Evolutionary conservation across 2,113 vertebrate species (phyloP).

Genomic region (Orcinus orca): DNA sequence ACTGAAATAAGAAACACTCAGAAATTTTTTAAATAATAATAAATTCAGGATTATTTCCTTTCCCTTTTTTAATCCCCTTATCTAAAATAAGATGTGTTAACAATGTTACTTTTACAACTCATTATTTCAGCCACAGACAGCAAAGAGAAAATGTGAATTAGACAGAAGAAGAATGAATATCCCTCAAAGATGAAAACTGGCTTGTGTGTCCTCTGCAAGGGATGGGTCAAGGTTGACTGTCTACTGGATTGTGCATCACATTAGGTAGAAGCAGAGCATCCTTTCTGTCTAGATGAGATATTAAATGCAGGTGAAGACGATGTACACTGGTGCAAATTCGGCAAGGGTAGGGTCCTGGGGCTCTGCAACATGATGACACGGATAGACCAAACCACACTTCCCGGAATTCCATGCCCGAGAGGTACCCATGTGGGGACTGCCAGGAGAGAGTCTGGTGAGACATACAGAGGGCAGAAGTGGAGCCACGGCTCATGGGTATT

Average conservation of each 20-base stretch:
- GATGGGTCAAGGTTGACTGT: fast-evolving
- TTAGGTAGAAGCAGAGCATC: background rate
- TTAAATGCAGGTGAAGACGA: background rate
- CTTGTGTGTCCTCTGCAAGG: no score
- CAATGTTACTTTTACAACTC: background rate
- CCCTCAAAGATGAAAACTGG: no score
- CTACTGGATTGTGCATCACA: fast-evolving
- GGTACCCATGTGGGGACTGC: background rate
- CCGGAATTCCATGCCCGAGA: background rate
- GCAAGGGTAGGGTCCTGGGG: no score
- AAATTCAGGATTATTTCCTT: background rate
- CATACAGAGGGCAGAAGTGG: background rate
- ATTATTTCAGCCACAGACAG: background rate
- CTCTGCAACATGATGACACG: fast-evolving
- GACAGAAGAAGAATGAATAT: background rate
- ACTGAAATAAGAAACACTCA: background rate
- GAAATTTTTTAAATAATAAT: background rate
- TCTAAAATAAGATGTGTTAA: background rate
- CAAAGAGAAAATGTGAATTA: background rate
- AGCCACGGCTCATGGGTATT: background rate
- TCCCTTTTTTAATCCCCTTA: background rate
- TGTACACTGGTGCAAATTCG: fast-evolving
- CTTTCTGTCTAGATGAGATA: background rate
- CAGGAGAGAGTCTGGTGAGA: background rate
- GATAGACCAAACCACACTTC: no score